phyloP scores from a whole-genome alignment of 1,140 invertebrate genomes.

The Diorhabda carinulata region DNA sequence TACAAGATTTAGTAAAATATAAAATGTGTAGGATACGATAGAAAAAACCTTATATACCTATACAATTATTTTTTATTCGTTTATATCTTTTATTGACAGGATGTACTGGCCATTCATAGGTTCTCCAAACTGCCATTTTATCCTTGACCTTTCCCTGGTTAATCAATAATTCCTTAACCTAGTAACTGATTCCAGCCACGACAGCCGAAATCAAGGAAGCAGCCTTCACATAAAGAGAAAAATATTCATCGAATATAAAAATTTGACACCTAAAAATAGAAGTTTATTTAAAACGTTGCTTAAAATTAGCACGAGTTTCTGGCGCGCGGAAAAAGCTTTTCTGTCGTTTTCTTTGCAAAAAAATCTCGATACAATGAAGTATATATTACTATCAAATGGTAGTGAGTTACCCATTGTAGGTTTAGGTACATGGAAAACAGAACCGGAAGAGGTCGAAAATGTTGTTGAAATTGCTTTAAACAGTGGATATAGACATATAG shows the following conservation, averaged over 20 bases:
- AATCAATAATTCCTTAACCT: constrained; percentile 1
- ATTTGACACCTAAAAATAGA: constrained; percentile 26
- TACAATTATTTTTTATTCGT: no score
- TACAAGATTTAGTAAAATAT: no score
- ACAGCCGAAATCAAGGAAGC: background rate
- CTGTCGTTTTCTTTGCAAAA: background rate
- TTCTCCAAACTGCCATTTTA: background rate
- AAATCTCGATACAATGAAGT: constrained; percentile 29
- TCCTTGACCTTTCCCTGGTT: background rate
- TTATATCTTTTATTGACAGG: no score
- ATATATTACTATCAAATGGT: constrained; percentile 27
- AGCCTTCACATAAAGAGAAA: constrained; percentile 3
- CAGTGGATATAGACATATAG: constrained; percentile 59
- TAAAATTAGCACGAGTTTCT: background rate
- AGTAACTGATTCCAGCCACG: background rate
- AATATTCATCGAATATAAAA: constrained; percentile 5
- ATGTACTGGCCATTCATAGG: no score
- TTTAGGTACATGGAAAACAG: constrained; percentile 61
- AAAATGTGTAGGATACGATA: no score
- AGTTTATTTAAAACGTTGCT: constrained; percentile 14
- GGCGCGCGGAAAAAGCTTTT: background rate
- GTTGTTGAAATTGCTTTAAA: constrained; percentile 55
- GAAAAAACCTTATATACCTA: no score
- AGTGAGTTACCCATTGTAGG: constrained; percentile 58
- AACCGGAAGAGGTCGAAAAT: constrained; percentile 54